Base-by-base conservation (phyloP, 2,113 vertebrate genomes). In the Aegotheles bennettii region DNA sequence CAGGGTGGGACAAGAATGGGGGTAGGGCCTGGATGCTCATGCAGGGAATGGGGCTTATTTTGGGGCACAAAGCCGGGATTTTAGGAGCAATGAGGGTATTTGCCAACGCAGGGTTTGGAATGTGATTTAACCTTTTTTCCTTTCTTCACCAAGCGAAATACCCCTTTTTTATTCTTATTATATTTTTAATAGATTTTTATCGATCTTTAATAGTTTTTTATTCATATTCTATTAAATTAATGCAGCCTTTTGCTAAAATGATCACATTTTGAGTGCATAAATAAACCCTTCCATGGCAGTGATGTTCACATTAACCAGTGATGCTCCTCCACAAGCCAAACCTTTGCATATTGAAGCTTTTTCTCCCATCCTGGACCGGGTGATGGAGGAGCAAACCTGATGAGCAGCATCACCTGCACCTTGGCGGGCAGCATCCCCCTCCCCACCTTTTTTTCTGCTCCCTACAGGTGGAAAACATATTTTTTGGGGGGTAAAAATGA, bases 271-370 rank as follows among this genome's bases (percentile, higher is more conserved):
- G 7, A 5, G 1, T 4, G 17, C 23, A 12, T 18, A 43, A 16
- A 29, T 50, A 36, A 35, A 5, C 0, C 0, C 7, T 5, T 14
- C 2, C 21, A 3, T 8, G 14, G 43, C 3, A 4, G 26, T 47
- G 29, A 42, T 64, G 45, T 33, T 13, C 16, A 5, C 3, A 24
- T 15, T 9, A 4, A 40, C 36, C 5, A 0, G 0, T 4, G 45
- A 31, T 47, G 50, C 73, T 89, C 25, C 33, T 82, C 3, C 0
- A 8, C 8, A 6, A 59, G 23, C 57, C 18, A 86, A 78, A 29
- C 43, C 11, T 7, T 21, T 13, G 36, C 8, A 11, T n/a, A 56
- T 43, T 51, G 6, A 7, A 50, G 26, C 31, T 2, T 36, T 50
- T 48, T 54, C 16, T 53, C 28, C 7, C n/a, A 25, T 5, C 43